Evolutionary conservation across 2,113 vertebrate genomes (phyloP).

Genomic region (Chlamydotis undulata): DNA sequence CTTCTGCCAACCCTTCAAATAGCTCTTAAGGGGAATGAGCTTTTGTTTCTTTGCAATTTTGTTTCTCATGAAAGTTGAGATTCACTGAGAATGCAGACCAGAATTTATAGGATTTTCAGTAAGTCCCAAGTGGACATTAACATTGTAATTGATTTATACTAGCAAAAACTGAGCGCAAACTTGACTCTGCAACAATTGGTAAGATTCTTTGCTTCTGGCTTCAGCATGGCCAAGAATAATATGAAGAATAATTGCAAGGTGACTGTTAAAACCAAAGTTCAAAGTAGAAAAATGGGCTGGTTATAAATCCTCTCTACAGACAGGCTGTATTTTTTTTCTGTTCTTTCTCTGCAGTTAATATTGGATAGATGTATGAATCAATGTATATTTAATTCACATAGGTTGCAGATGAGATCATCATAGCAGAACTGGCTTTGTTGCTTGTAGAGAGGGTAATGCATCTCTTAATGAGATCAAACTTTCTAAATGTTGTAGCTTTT

Average conservation of each 20-base stretch:
- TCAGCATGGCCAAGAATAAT: not conserved
- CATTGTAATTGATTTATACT: not conserved
- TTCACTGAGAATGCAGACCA: not conserved
- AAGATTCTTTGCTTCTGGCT: not conserved
- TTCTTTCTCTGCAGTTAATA: not conserved
- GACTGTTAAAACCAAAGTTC: not conserved
- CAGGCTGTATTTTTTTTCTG: not conserved
- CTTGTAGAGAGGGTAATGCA: not conserved
- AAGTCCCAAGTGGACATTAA: not conserved
- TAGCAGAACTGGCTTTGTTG: not conserved
- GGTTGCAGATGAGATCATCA: not conserved
- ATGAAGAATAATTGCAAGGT: not conserved
- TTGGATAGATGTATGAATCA: not conserved
- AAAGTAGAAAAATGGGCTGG: not conserved
- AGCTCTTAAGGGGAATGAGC: not conserved
- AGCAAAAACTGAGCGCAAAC: not conserved
- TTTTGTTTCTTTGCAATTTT: not conserved
- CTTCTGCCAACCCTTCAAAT: not conserved
- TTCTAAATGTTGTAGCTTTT: not conserved
- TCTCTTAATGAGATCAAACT: not conserved
- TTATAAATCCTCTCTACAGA: not conserved
- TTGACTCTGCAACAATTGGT: not conserved
- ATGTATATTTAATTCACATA: not conserved
- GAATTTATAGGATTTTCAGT: not conserved
- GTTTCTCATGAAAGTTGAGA: not conserved